Base-by-base conservation (phyloP, 2,113 vertebrate genomes). In the Cyprinodon variegatus region DNA sequence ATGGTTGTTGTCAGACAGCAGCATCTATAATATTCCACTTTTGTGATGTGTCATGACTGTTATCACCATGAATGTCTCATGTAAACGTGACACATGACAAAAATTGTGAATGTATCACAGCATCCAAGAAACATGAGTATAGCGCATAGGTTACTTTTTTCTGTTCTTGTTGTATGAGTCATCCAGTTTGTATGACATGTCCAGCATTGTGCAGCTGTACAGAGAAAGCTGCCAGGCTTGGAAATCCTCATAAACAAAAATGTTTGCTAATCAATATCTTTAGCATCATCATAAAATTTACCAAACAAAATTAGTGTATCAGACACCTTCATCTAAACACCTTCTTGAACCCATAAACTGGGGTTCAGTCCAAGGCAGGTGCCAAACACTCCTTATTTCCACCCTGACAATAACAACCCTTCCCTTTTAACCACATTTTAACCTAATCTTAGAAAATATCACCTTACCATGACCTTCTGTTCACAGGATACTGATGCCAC, bases 171-270 rank as follows among this genome's bases (percentile, higher is more conserved):
- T 59, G 13, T 15, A 36, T 59, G 36, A 63, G 59, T 79, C 39
- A 29, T 78, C 57, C 53, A 50, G 59, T 62, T 65, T 79, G 73
- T 15, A n/a, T n/a, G 11, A 46, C 50, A 15, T 45, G 39, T 65
- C 70, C 77, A 66, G 53, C 72, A 65, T 53, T 62, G 62, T 0
- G 11, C 37, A 40, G 63, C 37, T 66, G 57, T 20, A n/a, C 64
- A 39, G 66, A 53, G 50, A 50, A 61, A 65, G 65, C 40, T 40
- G 36, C 22, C 1, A 17, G 57, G 53, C 10, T 70, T 65, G 61
- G 4, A 80, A 75, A 40, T 60, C 48, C 53, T 78, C 22, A 53
- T 38, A 41, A 57, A 29, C 29, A 29, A 29, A 29, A 29, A 10
- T 50, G 45, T 57, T 59, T 46, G 38, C 50, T 67, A 3, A 14